phyloP scores from a whole-genome alignment of 2,888 invertebrate species.

The Elaeidobius kamerunicus region DNA sequence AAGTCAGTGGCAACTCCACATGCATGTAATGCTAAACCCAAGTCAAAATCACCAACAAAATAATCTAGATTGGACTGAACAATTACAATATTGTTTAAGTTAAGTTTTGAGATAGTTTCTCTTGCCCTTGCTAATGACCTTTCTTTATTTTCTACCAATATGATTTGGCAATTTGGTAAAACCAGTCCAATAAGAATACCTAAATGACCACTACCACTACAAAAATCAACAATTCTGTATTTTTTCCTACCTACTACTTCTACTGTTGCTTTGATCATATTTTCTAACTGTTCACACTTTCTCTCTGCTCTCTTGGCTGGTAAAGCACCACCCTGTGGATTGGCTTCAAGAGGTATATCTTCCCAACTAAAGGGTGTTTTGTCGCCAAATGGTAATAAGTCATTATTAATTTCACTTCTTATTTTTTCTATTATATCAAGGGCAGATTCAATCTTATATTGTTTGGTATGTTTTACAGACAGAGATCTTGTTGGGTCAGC shows the following conservation, averaged over 20 bases:
- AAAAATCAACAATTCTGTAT: slow-evolving; percentile 86
- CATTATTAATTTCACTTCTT: slow-evolving; percentile 48
- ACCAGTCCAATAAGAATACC: slow-evolving; percentile 81
- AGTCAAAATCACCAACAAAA: slow-evolving; percentile 74
- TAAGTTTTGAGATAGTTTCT: slow-evolving; percentile 63
- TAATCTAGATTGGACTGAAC: slow-evolving; percentile 91
- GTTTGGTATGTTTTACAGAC: slow-evolving; percentile 69
- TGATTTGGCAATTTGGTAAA: slow-evolving; percentile 72
- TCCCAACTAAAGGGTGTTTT: slow-evolving; percentile 63
- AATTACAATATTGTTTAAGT: slow-evolving; percentile 70
- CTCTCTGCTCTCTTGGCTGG: slow-evolving; percentile 69
- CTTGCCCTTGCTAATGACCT: slow-evolving; percentile 75
- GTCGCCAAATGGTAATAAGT: slow-evolving; percentile 46
- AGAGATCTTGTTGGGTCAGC: slow-evolving; percentile 75
- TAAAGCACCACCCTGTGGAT: slow-evolving; percentile 75
- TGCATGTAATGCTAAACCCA: slow-evolving; percentile 88
- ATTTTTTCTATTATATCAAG: slow-evolving; percentile 52
- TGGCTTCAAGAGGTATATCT: slow-evolving; percentile 67
- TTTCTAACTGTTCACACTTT: slow-evolving; percentile 86
- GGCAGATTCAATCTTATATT: slow-evolving; percentile 68
- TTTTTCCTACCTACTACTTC: slow-evolving; percentile 54
- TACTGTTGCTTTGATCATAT: slow-evolving; percentile 73
- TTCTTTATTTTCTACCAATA: slow-evolving; percentile 90
- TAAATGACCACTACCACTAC: slow-evolving; percentile 91
- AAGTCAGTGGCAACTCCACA: slow-evolving; percentile 94